phyloP scores from a whole-genome alignment of 2,888 invertebrate species.

The Caenorhabditis sulstoni region DNA sequence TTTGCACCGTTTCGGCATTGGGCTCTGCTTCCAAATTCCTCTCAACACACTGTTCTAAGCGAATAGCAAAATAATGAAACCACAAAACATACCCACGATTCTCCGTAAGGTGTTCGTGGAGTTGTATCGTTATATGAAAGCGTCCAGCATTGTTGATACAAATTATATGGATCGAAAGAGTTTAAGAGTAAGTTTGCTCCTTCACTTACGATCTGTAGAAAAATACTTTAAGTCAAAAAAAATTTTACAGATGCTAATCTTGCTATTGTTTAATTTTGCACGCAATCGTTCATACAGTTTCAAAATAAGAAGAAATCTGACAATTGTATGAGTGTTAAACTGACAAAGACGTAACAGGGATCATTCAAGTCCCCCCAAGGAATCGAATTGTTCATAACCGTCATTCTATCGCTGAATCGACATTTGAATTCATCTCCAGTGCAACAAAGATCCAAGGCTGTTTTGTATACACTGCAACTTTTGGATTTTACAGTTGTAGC shows the following conservation, averaged over 20 bases:
- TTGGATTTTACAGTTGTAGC: background rate
- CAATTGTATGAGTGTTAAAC: no score
- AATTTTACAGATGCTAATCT: no score
- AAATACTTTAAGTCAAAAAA: no score
- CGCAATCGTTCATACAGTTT: no score
- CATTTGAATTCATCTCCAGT: slow-evolving; percentile 63
- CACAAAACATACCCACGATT: slow-evolving; percentile 58
- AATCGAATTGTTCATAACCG: slow-evolving; percentile 55
- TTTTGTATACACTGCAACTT: slow-evolving; percentile 26
- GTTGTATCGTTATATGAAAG: slow-evolving; percentile 31
- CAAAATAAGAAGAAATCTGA: no score
- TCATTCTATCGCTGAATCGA: slow-evolving; percentile 52
- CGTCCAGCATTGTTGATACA: slow-evolving; percentile 67
- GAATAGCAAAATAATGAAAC: no score
- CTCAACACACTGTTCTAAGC: no score
- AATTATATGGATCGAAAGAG: slow-evolving; percentile 66
- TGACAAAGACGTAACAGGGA: slow-evolving; percentile 58
- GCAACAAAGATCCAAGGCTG: slow-evolving; percentile 57
- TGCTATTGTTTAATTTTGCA: no score
- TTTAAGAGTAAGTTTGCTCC: slow-evolving; percentile 38
- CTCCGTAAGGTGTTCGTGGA: slow-evolving; percentile 58
- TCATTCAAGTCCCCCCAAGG: slow-evolving; percentile 59
- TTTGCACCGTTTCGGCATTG: no score
- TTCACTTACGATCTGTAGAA: slow-evolving; percentile 30
- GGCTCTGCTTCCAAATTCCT: no score